phyloP scores from a whole-genome alignment of 2,888 invertebrate species.

The Drosophila borborema region DNA sequence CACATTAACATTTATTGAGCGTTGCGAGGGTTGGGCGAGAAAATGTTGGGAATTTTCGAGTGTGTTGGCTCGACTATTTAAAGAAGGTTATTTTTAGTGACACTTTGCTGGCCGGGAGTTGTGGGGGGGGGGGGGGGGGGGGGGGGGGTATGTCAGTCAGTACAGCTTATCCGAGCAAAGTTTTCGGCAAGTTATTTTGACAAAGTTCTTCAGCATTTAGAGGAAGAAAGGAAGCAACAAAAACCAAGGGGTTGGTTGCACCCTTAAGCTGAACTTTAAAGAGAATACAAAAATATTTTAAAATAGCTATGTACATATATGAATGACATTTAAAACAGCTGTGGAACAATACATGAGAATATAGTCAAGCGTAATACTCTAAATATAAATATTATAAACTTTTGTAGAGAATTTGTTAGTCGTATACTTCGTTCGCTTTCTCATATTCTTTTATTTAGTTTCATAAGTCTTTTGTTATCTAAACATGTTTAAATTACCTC shows the following conservation, averaged over 20 bases:
- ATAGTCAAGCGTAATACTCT: no score
- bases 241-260: constrained; percentile 18
- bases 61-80: constrained; percentile 1
- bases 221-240: not conserved
- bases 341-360: not conserved
- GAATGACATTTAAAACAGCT: not conserved
- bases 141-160: no score
- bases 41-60: constrained; percentile 1
- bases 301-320: not conserved
- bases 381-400: not conserved
- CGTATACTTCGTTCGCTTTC: no score
- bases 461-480: no score
- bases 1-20: constrained; percentile 62
- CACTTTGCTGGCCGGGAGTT: no score
- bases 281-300: not conserved
- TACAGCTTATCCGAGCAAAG: not conserved
- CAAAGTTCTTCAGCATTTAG: constrained; percentile 1
- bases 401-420: not conserved
- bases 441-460: no score
- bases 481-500: no score
- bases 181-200: constrained; percentile 6
- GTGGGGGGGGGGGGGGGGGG: no score
- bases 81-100: constrained; percentile 1
- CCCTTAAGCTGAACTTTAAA: constrained; percentile 13
- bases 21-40: constrained; percentile 30